phyloP scores from a whole-genome alignment of 1,140 invertebrate species.

The Globodera ellingtonae region DNA sequence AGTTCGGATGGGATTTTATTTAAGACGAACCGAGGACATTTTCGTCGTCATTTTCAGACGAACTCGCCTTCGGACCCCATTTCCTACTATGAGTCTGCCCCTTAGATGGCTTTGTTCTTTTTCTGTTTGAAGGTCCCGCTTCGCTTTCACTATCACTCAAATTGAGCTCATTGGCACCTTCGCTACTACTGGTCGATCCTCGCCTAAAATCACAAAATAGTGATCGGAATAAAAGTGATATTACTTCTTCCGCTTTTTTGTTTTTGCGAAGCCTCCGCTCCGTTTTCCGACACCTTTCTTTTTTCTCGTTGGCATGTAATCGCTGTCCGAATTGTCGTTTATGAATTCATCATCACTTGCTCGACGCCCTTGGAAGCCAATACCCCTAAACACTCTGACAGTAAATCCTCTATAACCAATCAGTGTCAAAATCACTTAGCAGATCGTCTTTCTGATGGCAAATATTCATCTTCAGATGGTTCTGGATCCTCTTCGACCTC shows the following conservation, averaged over 20 bases:
- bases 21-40: not conserved
- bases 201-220: not conserved
- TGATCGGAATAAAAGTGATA: not conserved
- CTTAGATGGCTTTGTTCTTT: not conserved
- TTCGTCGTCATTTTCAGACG: constrained; percentile 4
- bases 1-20: not conserved
- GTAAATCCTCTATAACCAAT: not conserved
- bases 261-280: not conserved
- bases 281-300: not conserved
- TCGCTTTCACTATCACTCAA: constrained; percentile 6
- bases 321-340: constrained; percentile 27
- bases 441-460: constrained; percentile 35
- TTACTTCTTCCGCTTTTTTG: not conserved
- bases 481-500: constrained; percentile 39
- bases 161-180: constrained; percentile 14
- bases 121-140: constrained; percentile 5
- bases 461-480: constrained; percentile 43
- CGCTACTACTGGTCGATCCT: constrained; percentile 8
- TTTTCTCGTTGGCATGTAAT: constrained; percentile 7
- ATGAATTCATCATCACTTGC: constrained; percentile 32
- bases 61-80: not conserved
- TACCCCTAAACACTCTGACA: not conserved
- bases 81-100: not conserved
- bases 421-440: not conserved
- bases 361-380: constrained; percentile 11